Evolutionary conservation across 2,888 invertebrate species (phyloP).

Genomic region (Platycheirus rosarum): DNA sequence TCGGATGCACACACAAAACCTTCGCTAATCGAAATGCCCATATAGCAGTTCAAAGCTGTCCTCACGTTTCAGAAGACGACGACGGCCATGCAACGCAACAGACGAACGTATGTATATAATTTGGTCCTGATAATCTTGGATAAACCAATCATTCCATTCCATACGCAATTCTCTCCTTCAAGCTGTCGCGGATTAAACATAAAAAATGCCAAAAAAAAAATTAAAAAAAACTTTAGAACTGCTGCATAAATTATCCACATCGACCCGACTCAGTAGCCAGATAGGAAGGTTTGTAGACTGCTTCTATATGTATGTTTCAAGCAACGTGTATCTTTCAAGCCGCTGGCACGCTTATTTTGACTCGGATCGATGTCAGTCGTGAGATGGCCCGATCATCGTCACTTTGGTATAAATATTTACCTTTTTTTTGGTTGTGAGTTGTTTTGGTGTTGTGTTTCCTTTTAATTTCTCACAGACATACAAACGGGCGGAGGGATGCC

Average conservation of each 20-base stretch:
- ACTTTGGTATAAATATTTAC: conserved; percentile 58
- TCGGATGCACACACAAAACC: conserved; percentile 34
- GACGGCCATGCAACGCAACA: neutral
- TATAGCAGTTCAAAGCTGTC: conserved; percentile 24
- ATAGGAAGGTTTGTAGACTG: conserved; percentile 53
- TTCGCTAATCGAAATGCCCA: conserved; percentile 40
- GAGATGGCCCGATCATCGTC: conserved; percentile 73
- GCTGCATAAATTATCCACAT: conserved; percentile 67
- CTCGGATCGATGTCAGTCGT: conserved; percentile 74
- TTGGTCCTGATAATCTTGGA: conserved; percentile 71
- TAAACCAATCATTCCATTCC: conserved; percentile 70
- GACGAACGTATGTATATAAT: conserved; percentile 31
- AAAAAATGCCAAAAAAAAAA: conserved; percentile 20
- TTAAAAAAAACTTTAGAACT: conserved; percentile 32
- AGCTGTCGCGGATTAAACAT: conserved; percentile 38
- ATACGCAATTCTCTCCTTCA: conserved; percentile 45
- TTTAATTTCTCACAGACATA: conserved; percentile 65
- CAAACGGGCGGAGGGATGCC: neutral
- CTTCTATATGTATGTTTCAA: conserved; percentile 15
- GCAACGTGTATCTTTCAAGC: conserved; percentile 46
- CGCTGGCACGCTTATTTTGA: conserved; percentile 74
- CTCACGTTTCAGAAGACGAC: conserved; percentile 33
- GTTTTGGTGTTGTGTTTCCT: conserved; percentile 37
- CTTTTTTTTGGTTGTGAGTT: no score
- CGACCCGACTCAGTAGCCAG: conserved; percentile 61